Evolutionary conservation across 1,140 invertebrate genomes (phyloP).

Genomic region (Pseudomyrmex sp.): DNA sequence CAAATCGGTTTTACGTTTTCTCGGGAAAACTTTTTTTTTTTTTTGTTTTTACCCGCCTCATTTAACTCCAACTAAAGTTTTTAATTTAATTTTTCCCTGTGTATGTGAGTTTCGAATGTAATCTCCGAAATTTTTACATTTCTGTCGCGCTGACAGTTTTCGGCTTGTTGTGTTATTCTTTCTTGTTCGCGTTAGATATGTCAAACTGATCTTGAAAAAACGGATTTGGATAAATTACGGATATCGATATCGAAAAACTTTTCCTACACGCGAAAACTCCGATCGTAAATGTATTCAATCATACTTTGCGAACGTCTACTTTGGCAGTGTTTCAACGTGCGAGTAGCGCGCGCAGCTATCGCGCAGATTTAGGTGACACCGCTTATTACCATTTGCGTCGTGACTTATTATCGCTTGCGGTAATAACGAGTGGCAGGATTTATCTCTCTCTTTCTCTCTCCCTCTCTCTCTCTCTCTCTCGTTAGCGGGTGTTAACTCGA

Average conservation of each 20-base stretch:
- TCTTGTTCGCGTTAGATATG: not conserved
- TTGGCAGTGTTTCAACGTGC: conserved; percentile 7
- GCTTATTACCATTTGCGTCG: conserved; percentile 45
- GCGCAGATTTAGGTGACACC: conserved; percentile 8
- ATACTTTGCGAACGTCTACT: conserved; percentile 25
- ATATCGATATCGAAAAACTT: conserved; percentile 19
- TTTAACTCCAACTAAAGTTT: not conserved
- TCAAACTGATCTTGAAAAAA: not conserved
- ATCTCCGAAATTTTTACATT: not conserved
- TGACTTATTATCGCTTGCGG: conserved; percentile 51
- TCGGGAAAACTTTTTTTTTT: not conserved
- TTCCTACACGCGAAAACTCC: not conserved
- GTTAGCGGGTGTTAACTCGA: conserved; percentile 23
- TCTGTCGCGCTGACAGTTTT: not conserved
- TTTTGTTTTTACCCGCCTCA: not conserved
- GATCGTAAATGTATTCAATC: conserved; percentile 19
- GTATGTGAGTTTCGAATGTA: too few species aligned
- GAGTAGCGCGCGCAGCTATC: not conserved
- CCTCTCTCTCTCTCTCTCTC: not conserved
- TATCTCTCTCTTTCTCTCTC: too few species aligned
- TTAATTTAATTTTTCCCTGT: not conserved
- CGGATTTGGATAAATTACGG: not conserved
- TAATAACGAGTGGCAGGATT: conserved; percentile 33
- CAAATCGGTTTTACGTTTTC: not conserved
- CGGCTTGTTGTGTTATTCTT: not conserved